phyloP scores from a whole-genome alignment of 2,888 invertebrate species.

The Aleiodes testaceus region DNA sequence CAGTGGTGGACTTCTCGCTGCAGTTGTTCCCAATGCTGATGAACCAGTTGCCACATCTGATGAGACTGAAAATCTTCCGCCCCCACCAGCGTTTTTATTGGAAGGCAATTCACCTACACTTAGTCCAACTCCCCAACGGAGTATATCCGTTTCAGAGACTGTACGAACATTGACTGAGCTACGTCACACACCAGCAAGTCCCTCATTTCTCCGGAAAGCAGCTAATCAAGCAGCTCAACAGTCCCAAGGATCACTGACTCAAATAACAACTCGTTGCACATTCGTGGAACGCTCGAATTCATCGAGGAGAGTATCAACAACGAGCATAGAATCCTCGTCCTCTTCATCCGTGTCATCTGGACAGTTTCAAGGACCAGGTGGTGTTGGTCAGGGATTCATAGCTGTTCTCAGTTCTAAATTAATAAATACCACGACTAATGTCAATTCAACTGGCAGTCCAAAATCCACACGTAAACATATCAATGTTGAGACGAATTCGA shows the following conservation, averaged over 20 bases:
- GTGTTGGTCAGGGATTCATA: slow-evolving; percentile 80
- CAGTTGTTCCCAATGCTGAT: slow-evolving; percentile 20
- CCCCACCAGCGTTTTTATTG: slow-evolving; percentile 85
- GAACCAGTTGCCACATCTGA: slow-evolving; percentile 51
- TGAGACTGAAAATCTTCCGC: slow-evolving; percentile 79
- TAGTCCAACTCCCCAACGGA: slow-evolving; percentile 68
- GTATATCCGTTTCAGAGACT: slow-evolving; percentile 83
- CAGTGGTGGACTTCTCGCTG: slow-evolving; percentile 45
- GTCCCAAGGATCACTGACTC: slow-evolving; percentile 27
- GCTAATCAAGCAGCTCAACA: slow-evolving; percentile 56
- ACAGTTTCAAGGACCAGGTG: slow-evolving; percentile 66
- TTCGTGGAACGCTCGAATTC: slow-evolving; percentile 45
- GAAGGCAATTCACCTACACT: slow-evolving; percentile 74
- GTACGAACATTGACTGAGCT: slow-evolving; percentile 89
- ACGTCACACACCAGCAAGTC: slow-evolving; percentile 90
- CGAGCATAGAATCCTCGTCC: slow-evolving; percentile 48
- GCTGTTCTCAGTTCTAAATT: slow-evolving; percentile 83
- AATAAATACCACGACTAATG: slow-evolving; percentile 57
- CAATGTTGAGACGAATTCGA: slow-evolving; percentile 72
- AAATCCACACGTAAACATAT: slow-evolving; percentile 70
- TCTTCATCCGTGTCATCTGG: slow-evolving; percentile 39
- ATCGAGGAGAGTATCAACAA: slow-evolving; percentile 45
- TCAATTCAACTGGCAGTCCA: slow-evolving; percentile 62
- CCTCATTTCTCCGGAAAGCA: slow-evolving; percentile 79
- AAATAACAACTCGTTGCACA: slow-evolving; percentile 38